Conservation (phyloP, 2,797 vertebrate genomes). For the Halcyon chelicuti region DNA sequence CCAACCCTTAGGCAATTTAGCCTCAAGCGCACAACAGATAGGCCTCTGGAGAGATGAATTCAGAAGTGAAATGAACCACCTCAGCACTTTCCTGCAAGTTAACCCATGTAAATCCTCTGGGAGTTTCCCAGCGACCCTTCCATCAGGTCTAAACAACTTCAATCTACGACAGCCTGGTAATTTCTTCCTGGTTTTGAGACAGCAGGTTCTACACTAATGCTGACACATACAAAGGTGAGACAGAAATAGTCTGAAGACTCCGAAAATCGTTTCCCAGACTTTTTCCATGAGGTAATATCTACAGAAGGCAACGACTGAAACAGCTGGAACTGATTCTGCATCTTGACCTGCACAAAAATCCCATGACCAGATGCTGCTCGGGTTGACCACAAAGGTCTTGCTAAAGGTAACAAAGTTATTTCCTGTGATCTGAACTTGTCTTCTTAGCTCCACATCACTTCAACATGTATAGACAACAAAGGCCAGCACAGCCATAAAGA, state of each 20-base stretch:
- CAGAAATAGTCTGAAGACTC: neutral
- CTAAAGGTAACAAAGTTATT: neutral
- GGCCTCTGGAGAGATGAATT: neutral
- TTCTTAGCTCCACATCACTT: neutral
- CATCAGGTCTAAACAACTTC: neutral
- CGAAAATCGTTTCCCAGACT: neutral
- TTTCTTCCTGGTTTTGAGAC: neutral
- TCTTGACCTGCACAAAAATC: neutral
- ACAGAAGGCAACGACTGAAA: neutral
- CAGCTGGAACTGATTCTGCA: neutral
- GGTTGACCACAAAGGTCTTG: neutral
- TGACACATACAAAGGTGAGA: neutral
- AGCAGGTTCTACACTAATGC: neutral
- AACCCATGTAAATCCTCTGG: neutral
- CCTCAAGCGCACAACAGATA: neutral
- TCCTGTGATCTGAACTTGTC: neutral
- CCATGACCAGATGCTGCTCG: rapidly evolving
- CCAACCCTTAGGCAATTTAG: neutral
- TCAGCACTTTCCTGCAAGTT: neutral
- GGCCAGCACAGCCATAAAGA: neutral
- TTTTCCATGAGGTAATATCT: neutral
- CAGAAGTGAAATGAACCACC: neutral
- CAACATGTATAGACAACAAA: neutral
- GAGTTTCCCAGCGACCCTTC: neutral
- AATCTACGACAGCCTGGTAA: neutral